phyloP scores from a whole-genome alignment of 2,113 vertebrate species.

The Myanophis thanlyinensis region DNA sequence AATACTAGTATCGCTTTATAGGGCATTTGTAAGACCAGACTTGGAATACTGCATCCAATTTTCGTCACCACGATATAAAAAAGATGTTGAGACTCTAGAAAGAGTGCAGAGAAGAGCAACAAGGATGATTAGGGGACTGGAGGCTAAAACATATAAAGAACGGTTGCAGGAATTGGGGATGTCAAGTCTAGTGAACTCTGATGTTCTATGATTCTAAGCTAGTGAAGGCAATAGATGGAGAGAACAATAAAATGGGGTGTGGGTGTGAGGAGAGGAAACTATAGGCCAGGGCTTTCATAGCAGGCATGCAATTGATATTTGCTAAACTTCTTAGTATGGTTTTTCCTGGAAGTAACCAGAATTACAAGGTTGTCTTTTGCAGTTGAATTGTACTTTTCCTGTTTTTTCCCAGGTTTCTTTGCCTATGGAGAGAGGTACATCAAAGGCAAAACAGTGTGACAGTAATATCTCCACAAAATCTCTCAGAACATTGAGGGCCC shows the following conservation, averaged over 20 bases:
- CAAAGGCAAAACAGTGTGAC: background rate
- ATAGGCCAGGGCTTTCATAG: background rate
- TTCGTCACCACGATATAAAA: background rate
- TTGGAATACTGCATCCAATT: too few species aligned
- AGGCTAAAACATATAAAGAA: background rate
- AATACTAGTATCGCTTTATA: too few species aligned
- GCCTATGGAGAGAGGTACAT: background rate
- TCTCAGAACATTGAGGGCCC: constrained; percentile 85
- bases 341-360: background rate
- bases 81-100: background rate
- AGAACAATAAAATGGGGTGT: background rate
- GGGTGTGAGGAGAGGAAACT: background rate
- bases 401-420: constrained; percentile 54
- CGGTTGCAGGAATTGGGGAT: background rate
- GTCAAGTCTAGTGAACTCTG: background rate
- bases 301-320: background rate
- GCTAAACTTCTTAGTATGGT: background rate
- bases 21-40: too few species aligned
- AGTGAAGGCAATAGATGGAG: background rate
- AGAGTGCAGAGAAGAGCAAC: background rate
- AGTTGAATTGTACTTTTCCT: background rate
- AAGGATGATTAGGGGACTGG: too few species aligned
- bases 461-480: constrained; percentile 75
- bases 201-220: background rate
- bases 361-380: background rate